Evolutionary conservation across 2,113 vertebrate species (phyloP).

Genomic region (Plotosus lineatus): DNA sequence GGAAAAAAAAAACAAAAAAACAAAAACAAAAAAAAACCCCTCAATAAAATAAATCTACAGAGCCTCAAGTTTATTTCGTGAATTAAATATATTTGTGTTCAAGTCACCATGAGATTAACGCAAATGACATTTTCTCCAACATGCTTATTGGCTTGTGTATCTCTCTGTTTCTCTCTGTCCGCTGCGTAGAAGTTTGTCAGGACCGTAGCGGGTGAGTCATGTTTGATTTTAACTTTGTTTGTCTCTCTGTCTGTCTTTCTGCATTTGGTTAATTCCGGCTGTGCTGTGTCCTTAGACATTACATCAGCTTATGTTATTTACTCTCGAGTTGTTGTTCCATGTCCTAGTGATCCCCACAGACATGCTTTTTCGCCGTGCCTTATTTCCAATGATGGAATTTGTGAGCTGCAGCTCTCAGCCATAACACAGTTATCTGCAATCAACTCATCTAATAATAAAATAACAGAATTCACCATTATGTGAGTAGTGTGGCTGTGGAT

Average conservation of each 20-base stretch:
- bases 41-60: not conserved
- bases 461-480: slow-evolving; percentile 50
- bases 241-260: slow-evolving; percentile 48
- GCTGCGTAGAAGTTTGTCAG: slow-evolving; percentile 15
- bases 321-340: slow-evolving; percentile 44
- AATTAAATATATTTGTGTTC: slow-evolving; percentile 50
- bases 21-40: slow-evolving; percentile 12
- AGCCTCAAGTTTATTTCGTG: slow-evolving; percentile 4
- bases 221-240: slow-evolving; percentile 57
- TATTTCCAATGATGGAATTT: slow-evolving; percentile 54
- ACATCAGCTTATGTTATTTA: slow-evolving; percentile 43
- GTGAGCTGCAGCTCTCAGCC: slow-evolving; percentile 31
- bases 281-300: slow-evolving; percentile 46
- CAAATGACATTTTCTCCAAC: slow-evolving; percentile 61
- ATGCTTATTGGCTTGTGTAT: slow-evolving; percentile 34
- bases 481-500: slow-evolving; percentile 37
- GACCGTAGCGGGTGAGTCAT: slow-evolving; percentile 50
- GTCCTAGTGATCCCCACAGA: not conserved
- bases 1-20: slow-evolving; percentile 3
- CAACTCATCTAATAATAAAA: slow-evolving; percentile 52
- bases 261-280: slow-evolving; percentile 50
- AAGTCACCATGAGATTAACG: slow-evolving; percentile 50
- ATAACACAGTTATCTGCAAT: slow-evolving; percentile 57
- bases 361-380: not conserved
- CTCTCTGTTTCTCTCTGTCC: not conserved